Conservation (phyloP, 2,888 invertebrate species). For the Trichogramma dendrolimi region DNA sequence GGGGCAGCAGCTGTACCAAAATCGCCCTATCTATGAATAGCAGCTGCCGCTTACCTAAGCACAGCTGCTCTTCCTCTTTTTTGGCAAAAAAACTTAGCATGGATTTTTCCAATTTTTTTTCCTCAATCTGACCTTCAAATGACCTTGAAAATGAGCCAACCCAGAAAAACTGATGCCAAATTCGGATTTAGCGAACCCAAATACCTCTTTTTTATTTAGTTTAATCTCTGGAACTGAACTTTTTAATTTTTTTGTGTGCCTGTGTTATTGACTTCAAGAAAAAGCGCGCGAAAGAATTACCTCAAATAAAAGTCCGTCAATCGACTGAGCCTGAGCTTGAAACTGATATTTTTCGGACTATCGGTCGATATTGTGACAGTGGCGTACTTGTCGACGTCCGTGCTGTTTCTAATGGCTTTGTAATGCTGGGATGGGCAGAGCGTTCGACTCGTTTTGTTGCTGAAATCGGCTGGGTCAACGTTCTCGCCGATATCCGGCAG, state of each 20-base stretch:
- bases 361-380: conserved; percentile 66
- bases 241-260: neutral
- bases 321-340: conserved; percentile 59
- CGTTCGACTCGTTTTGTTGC: conserved; percentile 53
- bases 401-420: conserved; percentile 34
- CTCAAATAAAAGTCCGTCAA: conserved; percentile 59
- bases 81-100: too few relatives aligned
- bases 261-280: too few relatives aligned
- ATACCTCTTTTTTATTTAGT: conserved; percentile 18
- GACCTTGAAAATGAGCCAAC: too few relatives aligned
- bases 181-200: too few relatives aligned
- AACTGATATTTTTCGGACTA: conserved; percentile 57
- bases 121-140: too few relatives aligned
- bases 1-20: too few relatives aligned
- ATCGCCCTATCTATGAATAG: too few relatives aligned
- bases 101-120: too few relatives aligned
- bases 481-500: conserved; percentile 53
- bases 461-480: conserved; percentile 27
- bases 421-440: conserved; percentile 61
- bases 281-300: conserved; percentile 36
- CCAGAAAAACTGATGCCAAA: too few relatives aligned
- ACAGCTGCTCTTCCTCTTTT: too few relatives aligned
- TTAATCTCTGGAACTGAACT: conserved; percentile 1
- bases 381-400: conserved; percentile 57
- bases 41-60: too few relatives aligned